A percentile compares a stretch with the other conserved stretches of the same genome.
phyloP scores from a whole-genome alignment of 2,113 vertebrate genomes.

The Erpornis zantholeuca region DNA sequence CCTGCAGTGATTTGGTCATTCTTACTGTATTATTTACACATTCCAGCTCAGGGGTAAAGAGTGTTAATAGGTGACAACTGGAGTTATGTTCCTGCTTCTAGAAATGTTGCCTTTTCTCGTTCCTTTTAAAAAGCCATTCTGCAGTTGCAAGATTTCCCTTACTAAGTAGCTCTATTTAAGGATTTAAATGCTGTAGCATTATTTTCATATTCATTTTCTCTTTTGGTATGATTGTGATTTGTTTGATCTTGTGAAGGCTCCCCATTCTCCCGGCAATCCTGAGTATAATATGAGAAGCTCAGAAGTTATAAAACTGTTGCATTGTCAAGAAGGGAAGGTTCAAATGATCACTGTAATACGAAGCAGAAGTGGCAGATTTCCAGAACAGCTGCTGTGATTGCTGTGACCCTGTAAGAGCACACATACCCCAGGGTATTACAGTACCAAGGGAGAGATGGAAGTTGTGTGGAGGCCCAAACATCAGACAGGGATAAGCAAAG shows the following conservation, averaged over 20 bases:
- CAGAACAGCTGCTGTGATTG: not conserved
- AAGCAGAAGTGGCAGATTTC: not conserved
- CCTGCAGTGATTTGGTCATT: not conserved
- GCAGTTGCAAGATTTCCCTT: not conserved
- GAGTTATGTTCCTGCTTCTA: not conserved
- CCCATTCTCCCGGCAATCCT: not conserved
- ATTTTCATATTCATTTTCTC: not conserved
- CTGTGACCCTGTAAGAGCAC: not conserved
- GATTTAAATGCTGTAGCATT: not conserved
- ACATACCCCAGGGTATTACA: fast-evolving
- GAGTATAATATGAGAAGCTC: not conserved
- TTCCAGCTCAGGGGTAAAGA: not conserved
- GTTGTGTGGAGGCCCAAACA: not conserved
- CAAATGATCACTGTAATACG: not conserved
- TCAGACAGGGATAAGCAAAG: not conserved
- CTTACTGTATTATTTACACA: not conserved
- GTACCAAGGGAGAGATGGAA: not conserved
- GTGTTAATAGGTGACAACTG: not conserved
- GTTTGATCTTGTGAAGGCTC: not conserved
- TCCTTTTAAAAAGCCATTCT: not conserved
- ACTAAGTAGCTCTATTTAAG: not conserved
- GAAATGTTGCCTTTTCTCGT: not conserved
- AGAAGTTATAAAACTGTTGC: not conserved
- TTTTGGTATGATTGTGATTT: not conserved
- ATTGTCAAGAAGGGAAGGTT: not conserved